Evolutionary conservation across 2,797 vertebrate species (phyloP), one percentile per base, ranked within the genome.

Genomic region (Lates japonicus): DNA sequence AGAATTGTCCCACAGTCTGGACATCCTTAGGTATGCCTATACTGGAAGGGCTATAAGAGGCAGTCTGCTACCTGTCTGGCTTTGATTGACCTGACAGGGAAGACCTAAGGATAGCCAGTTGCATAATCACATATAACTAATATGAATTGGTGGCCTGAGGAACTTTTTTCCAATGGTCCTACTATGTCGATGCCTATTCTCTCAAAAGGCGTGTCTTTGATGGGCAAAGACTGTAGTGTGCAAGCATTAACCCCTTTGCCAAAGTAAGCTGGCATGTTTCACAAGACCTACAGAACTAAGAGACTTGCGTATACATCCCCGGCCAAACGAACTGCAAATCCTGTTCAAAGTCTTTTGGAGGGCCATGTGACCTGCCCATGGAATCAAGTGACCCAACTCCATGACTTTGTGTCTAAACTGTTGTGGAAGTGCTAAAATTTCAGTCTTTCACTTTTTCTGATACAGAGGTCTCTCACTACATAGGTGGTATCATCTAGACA

Each of bases 351-450:
- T 51, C 2, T 35, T 52, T 2, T 66, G 25, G 20, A 76, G 61
- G 6, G 59, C 66, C 41, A 70, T 42, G 14, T 78, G 76, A 1
- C 68, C 52, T 8, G 60, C 60, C 76, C 61, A 71, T 13, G 42
- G 59, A 1, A 78, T 16, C 2, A 52, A 65, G 6, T 80, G 78
- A 0, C 49, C 78, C 0, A 68, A 1, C 0, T 74, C 41, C 64
- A 63, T 73, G 1, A 63, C 64, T 13, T 20, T 68, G 1, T 46
- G 7, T 20, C 44, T 59, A 0, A 78, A 59, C 20, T 35, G 13
- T 1, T 42, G 22, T 14, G 70, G 58, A 0, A 79, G 6, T 35
- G 14, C 71, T 22, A 51, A 37, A 0, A 35, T 44, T 25, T 33
- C 48, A 19, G n/a, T 25, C 37, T 55, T 29, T 12, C 29, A 49